A percentile compares a stretch with the other conserved stretches of the same genome.
Evolutionary conservation across 2,888 invertebrate genomes (phyloP).

Genomic region (Eremobia ochroleuca): DNA sequence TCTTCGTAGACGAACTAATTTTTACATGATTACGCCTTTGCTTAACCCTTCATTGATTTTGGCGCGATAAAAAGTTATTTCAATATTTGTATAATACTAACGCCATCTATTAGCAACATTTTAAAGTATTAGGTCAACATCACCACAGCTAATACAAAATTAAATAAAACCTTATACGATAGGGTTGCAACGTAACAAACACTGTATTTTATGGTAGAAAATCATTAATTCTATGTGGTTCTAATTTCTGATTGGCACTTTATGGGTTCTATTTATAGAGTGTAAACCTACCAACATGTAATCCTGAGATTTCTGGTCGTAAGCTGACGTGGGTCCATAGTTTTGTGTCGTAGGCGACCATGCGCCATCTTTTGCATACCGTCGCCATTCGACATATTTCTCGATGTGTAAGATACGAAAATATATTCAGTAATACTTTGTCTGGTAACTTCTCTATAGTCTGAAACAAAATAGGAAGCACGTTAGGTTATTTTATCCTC

Average conservation of each 20-base stretch:
- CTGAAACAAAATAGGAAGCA: conserved; percentile 88
- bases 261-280: conserved; percentile 42
- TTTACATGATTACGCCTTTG: not conserved
- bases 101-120: conserved; percentile 50
- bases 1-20: not conserved
- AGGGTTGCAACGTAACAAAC: conserved; percentile 46
- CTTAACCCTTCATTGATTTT: not conserved
- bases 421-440: conserved; percentile 98
- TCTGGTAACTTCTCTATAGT: conserved; percentile 99
- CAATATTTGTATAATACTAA: conserved; percentile 2
- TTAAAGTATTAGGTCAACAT: not conserved
- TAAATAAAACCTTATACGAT: not conserved
- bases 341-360: conserved; percentile 98
- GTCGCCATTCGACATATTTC: conserved; percentile 98
- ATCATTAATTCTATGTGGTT: not conserved
- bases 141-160: conserved; percentile 17
- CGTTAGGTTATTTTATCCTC: conserved; percentile 15
- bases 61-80: not conserved
- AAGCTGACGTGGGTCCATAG: conserved; percentile 99
- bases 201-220: conserved; percentile 53
- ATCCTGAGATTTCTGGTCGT: conserved; percentile 98
- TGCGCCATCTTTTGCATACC: conserved; percentile 98
- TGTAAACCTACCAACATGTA: conserved; percentile 93
- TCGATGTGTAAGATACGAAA: conserved; percentile 97
- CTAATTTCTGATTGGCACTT: conserved; percentile 32